Percentiles rank a stretch among this genome's conserved stretches.
These are phyloP conservation scores for Lutjanus campechanus DNA, from an alignment of 2,797 vertebrate species.

Conservation along the genomic window DNA sequence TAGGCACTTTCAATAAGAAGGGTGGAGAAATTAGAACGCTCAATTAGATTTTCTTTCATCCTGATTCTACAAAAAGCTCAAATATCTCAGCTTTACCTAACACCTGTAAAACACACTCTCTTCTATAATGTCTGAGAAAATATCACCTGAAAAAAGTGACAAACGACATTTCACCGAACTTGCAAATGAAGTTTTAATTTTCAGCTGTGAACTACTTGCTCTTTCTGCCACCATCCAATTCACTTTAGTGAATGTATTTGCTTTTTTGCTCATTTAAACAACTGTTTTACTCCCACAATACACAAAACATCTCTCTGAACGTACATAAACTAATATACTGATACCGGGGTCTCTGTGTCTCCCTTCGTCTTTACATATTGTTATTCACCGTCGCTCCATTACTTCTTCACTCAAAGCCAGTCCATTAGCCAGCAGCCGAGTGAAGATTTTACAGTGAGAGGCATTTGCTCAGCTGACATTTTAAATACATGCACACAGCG, in stretches of 20 bases:
- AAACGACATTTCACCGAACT: not conserved
- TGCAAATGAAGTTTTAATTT: slow-evolving; percentile 4
- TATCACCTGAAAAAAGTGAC: not conserved
- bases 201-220: not conserved
- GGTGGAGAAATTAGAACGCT: not conserved
- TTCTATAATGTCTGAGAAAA: not conserved
- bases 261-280: not conserved
- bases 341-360: not conserved
- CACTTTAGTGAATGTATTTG: not conserved
- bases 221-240: not conserved
- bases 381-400: slow-evolving; percentile 25
- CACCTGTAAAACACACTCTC: not conserved
- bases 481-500: slow-evolving; percentile 35
- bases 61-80: too few species aligned
- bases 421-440: slow-evolving; percentile 23
- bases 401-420: slow-evolving; percentile 14
- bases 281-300: not conserved
- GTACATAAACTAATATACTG: not conserved
- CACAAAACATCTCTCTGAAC: not conserved
- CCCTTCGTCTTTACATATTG: not conserved
- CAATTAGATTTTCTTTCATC: not conserved
- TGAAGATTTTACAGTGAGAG: slow-evolving; percentile 20
- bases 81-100: not conserved
- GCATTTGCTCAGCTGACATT: slow-evolving; percentile 38
- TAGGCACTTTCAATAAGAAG: not conserved